These are phyloP conservation scores for Podilymbus podiceps DNA, from an alignment of 2,113 vertebrate genomes.

Conservation along the genomic window DNA sequence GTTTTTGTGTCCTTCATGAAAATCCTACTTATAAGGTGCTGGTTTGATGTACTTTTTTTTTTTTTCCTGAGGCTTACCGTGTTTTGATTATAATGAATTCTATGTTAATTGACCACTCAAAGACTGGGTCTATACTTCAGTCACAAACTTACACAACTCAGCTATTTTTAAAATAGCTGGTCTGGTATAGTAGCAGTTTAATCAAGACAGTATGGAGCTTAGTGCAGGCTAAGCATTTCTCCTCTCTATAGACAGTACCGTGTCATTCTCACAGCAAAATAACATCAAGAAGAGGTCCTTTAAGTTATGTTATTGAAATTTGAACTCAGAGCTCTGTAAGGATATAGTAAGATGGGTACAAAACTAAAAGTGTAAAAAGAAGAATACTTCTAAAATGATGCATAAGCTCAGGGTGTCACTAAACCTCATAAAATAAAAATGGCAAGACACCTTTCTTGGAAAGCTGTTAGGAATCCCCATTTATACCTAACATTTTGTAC, in stretches of 20 bases:
- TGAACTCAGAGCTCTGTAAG: background rate
- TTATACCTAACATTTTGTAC: background rate
- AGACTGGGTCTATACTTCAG: background rate
- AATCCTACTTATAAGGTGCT: background rate
- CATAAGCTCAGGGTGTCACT: background rate
- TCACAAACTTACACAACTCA: conserved; percentile 36
- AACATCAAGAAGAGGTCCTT: background rate
- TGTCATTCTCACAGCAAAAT: background rate
- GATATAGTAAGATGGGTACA: background rate
- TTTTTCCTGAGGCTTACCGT: background rate
- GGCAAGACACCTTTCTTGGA: background rate
- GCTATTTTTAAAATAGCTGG: conserved; percentile 33
- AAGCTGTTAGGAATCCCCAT: background rate
- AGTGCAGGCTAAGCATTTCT: conserved; percentile 44
- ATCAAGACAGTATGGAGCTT: background rate
- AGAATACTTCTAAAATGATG: background rate
- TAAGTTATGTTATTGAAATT: background rate
- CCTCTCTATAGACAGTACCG: background rate
- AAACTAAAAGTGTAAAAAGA: background rate
- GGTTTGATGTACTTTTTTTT: background rate
- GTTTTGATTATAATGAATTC: conserved; percentile 21
- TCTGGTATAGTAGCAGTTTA: background rate
- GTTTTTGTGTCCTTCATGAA: background rate
- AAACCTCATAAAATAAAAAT: background rate
- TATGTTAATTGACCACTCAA: conserved; percentile 7